Evolutionary conservation across 2,888 invertebrate genomes (phyloP), one percentile per base, ranked within the genome.

Genomic region (Malacosoma neustria): DNA sequence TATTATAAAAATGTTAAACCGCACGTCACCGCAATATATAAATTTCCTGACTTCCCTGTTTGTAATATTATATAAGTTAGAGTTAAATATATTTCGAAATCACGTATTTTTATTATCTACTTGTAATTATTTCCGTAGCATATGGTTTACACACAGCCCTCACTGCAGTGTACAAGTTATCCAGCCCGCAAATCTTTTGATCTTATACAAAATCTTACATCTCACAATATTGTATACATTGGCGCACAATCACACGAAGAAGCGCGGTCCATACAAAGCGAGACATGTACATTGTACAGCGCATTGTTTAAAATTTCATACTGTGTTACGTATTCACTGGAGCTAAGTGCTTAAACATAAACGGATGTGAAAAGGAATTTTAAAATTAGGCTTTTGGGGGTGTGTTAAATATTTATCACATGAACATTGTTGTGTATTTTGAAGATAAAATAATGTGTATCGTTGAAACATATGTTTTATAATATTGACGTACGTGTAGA

Each of bases 171-270:
- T n/a, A n/a, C n/a, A n/a, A n/a, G n/a, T n/a, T n/a, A n/a, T n/a
- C n/a, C n/a, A n/a, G n/a, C n/a, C 6, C 22, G 9, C 22, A 22
- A 22, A 22, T 5, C 22, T 22, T 67, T 68, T 68, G 65, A 68
- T 63, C 56, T 62, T 43, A 39, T 44, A 48, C 48, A 46, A 48
- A 48, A 46, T 49, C 46, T 51, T 51, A 39, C 54, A 42, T 53
- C 48, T 49, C 37, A 43, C 38, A n/a, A n/a, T n/a, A 35, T 38
- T 39, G 39, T 45, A 41, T 44, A 50, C 52, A 49, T 49, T 39
- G 50, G 35, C 37, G 50, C 42, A 40, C 60, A 51, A 49, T 54
- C 54, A 51, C 43, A 45, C 42, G 6, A 9, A 22, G 6, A 22
- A 22, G 22, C 22, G 22, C 6, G 22, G n/a, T 22, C 22, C 22